These are phyloP conservation scores for Mirza zaza DNA, from an alignment of 2,113 vertebrate genomes.

Conservation along the genomic window DNA sequence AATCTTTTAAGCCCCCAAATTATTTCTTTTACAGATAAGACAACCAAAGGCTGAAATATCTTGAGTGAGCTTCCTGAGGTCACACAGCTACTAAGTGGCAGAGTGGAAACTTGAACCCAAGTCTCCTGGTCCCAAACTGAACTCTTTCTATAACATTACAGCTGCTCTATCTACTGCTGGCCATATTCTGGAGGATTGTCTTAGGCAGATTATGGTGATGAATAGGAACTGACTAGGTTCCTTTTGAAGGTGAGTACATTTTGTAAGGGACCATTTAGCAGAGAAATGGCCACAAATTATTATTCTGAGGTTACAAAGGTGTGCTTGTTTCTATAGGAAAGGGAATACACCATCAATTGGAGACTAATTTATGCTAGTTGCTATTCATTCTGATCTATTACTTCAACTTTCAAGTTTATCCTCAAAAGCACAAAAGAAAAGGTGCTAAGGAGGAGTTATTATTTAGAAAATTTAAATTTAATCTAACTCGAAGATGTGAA, in stretches of 20 bases:
- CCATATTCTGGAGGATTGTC: background rate
- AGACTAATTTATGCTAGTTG: background rate
- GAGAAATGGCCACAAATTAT: background rate
- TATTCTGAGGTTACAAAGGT: background rate
- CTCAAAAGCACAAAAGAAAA: background rate
- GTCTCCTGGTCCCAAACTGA: background rate
- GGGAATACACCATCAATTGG: background rate
- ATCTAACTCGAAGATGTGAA: conserved; percentile 35
- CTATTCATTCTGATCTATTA: conserved; percentile 3
- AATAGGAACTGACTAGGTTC: background rate
- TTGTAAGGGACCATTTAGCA: background rate
- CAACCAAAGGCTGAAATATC: background rate
- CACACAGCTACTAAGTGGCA: background rate
- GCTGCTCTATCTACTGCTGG: background rate
- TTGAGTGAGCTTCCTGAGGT: background rate
- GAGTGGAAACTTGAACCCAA: background rate
- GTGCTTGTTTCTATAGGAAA: background rate
- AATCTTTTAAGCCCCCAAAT: background rate
- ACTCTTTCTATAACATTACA: background rate
- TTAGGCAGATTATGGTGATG: background rate
- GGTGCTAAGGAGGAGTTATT: background rate
- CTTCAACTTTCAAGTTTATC: conserved; percentile 25
- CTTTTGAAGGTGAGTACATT: background rate
- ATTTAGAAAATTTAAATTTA: conserved; percentile 56
- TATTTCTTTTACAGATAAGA: background rate